A percentile compares a stretch with the other conserved stretches of the same genome.
These are phyloP conservation scores for Bettongia penicillata DNA, from an alignment of 2,113 vertebrate genomes.

Conservation along the genomic window DNA sequence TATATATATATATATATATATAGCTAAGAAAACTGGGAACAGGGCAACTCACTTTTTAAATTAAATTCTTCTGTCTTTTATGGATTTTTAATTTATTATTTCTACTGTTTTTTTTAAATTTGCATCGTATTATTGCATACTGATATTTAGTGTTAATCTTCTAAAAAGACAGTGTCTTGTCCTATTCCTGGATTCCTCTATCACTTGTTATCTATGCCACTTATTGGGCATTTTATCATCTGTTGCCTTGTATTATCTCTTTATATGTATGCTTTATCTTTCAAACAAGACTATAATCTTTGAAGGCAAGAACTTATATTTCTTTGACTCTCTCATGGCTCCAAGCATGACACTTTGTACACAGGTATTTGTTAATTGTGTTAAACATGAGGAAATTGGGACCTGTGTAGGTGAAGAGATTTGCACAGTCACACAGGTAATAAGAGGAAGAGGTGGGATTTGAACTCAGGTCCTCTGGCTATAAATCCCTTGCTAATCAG, in stretches of 20 bases:
- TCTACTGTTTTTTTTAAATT: not conserved
- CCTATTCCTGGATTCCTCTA: not conserved
- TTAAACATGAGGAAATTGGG: not conserved
- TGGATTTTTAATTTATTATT: not conserved
- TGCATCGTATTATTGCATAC: not conserved
- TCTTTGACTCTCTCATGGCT: constrained; percentile 10
- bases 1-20: not conserved
- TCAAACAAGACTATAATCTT: not conserved
- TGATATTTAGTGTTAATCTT: not conserved
- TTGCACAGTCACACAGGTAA: not conserved
- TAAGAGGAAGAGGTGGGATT: not conserved
- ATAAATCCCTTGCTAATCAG: not conserved
- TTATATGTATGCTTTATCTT: constrained; percentile 29
- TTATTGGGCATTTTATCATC: constrained; percentile 52
- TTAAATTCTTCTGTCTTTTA: not conserved
- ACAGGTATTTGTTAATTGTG: constrained; percentile 41
- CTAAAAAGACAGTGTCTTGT: constrained; percentile 17
- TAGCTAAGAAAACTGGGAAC: not conserved
- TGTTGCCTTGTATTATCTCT: constrained; percentile 25
- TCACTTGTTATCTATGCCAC: not conserved
- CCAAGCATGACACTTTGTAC: constrained; percentile 2
- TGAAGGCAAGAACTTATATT: not conserved
- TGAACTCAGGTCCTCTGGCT: not conserved
- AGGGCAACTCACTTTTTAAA: not conserved
- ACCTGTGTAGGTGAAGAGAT: not conserved